Percentiles rank a stretch among this genome's conserved stretches.
These are phyloP conservation scores for Ascaphus truei DNA, from an alignment of 2,113 vertebrate genomes.

Conservation along the genomic window DNA sequence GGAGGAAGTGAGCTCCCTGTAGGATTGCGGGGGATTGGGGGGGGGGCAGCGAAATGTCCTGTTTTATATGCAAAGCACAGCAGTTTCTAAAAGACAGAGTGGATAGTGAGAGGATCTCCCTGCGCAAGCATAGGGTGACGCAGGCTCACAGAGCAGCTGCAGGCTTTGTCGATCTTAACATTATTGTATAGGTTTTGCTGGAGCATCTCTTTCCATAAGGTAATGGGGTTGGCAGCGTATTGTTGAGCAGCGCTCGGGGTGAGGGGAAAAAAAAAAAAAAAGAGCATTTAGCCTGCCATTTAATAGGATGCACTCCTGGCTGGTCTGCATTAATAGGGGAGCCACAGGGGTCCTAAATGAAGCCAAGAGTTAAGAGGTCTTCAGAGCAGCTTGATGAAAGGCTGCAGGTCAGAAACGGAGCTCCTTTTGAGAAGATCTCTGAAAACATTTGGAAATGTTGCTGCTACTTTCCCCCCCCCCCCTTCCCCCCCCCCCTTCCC, in stretches of 20 bases:
- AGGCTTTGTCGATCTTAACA: slow-evolving; percentile 50
- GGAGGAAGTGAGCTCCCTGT: slow-evolving; percentile 77
- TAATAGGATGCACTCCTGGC: slow-evolving; percentile 1
- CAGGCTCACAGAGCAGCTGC: slow-evolving; percentile 66
- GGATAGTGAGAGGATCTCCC: slow-evolving; percentile 49
- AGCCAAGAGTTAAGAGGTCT: slow-evolving; percentile 25
- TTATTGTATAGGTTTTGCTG: slow-evolving; percentile 49
- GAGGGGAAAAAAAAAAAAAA: background rate
- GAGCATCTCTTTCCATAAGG: slow-evolving; percentile 34
- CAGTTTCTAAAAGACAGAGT: slow-evolving; percentile 40
- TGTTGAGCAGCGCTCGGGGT: background rate
- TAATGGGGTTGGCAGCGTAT: background rate
- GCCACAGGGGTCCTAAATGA: background rate
- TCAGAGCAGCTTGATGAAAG: slow-evolving; percentile 9
- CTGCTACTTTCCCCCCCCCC: background rate
- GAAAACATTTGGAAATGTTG: slow-evolving; percentile 33
- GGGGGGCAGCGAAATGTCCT: slow-evolving; percentile 64
- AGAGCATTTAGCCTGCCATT: slow-evolving; percentile 17
- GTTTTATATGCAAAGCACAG: slow-evolving; percentile 72
- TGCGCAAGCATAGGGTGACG: slow-evolving; percentile 42
- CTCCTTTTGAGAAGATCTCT: slow-evolving; percentile 9
- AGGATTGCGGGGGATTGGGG: slow-evolving; percentile 59
- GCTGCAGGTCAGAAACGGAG: background rate
- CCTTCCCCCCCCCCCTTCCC: background rate
- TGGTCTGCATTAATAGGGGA: slow-evolving; percentile 5